These are phyloP conservation scores for Lindbergichthys nudifrons DNA, from an alignment of 2,797 vertebrate genomes.

Conservation along the genomic window DNA sequence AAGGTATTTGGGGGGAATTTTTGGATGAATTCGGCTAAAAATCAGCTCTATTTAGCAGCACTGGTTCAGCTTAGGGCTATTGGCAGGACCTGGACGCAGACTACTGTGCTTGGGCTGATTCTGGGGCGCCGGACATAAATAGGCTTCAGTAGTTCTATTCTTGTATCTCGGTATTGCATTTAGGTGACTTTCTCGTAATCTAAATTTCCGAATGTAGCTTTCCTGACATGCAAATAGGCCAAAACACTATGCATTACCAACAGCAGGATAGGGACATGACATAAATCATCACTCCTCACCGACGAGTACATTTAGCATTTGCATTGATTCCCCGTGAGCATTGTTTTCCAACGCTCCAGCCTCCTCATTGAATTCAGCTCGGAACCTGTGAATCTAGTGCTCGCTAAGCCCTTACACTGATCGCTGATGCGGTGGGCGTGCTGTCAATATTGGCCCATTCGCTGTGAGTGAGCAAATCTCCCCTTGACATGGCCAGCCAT, in stretches of 20 bases:
- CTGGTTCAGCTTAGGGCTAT: neutral
- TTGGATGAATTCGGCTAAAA: neutral
- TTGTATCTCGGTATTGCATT: neutral
- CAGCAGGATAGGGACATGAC: slow-evolving; percentile 8
- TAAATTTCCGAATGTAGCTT: neutral
- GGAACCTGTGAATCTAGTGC: slow-evolving; percentile 58
- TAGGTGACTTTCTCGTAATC: neutral
- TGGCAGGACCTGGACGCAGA: neutral
- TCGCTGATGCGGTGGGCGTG: slow-evolving; percentile 78
- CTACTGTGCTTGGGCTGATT: neutral
- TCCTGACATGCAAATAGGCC: neutral
- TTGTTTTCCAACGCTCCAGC: slow-evolving; percentile 63
- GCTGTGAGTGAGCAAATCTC: slow-evolving; percentile 82
- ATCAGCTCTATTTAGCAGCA: neutral
- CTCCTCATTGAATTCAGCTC: slow-evolving; percentile 61
- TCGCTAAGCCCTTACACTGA: slow-evolving; percentile 74
- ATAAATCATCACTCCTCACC: slow-evolving; percentile 50
- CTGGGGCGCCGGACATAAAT: neutral
- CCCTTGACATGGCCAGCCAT: slow-evolving; percentile 82
- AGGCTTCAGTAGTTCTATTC: neutral
- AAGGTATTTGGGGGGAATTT: neutral
- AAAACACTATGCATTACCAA: neutral
- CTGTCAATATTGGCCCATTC: slow-evolving; percentile 85
- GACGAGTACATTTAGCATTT: slow-evolving; percentile 65
- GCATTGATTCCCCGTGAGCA: slow-evolving; percentile 67